Evolutionary conservation across 2,797 vertebrate genomes (phyloP).

Genomic region (Hyperoplus lanceolatus): DNA sequence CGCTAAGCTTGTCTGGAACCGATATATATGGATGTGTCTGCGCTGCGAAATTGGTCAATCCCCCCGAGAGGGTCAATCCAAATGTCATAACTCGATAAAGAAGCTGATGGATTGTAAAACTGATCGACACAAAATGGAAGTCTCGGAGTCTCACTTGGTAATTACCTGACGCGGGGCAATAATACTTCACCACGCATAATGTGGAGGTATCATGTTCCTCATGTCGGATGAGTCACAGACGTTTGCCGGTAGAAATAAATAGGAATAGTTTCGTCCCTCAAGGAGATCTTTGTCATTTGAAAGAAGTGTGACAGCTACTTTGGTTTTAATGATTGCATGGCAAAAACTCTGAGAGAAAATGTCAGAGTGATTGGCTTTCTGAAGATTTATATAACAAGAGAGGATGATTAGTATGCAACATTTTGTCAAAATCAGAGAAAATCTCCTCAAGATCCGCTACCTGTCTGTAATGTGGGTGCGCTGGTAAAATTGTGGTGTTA

Average conservation of each 20-base stretch:
- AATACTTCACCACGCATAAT: slow-evolving; percentile 37
- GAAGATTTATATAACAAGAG: background rate
- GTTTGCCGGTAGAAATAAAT: slow-evolving; percentile 30
- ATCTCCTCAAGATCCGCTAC: no score
- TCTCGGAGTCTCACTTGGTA: slow-evolving; percentile 56
- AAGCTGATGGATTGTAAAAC: slow-evolving; percentile 64
- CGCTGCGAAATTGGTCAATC: slow-evolving; percentile 43
- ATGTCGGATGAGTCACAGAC: slow-evolving; percentile 53
- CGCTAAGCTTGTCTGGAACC: slow-evolving; percentile 50
- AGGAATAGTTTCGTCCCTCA: slow-evolving; percentile 16
- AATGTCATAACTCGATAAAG: slow-evolving; percentile 69
- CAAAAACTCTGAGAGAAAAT: slow-evolving; percentile 22
- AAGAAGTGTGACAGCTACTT: slow-evolving; percentile 18
- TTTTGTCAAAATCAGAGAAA: background rate
- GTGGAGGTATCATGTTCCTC: slow-evolving; percentile 55
- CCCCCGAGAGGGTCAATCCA: slow-evolving; percentile 64
- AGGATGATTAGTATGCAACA: slow-evolving; percentile 1
- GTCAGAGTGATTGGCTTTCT: slow-evolving; percentile 25
- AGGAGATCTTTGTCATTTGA: slow-evolving; percentile 32
- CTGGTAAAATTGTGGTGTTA: no score
- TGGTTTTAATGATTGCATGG: slow-evolving; percentile 4
- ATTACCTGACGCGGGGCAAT: slow-evolving; percentile 60
- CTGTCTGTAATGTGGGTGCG: no score
- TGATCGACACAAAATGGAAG: slow-evolving; percentile 71
- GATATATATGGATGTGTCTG: slow-evolving; percentile 59